These are phyloP conservation scores for Lucinisca nassula DNA, from an alignment of 2,888 invertebrate species.

Conservation along the genomic window DNA sequence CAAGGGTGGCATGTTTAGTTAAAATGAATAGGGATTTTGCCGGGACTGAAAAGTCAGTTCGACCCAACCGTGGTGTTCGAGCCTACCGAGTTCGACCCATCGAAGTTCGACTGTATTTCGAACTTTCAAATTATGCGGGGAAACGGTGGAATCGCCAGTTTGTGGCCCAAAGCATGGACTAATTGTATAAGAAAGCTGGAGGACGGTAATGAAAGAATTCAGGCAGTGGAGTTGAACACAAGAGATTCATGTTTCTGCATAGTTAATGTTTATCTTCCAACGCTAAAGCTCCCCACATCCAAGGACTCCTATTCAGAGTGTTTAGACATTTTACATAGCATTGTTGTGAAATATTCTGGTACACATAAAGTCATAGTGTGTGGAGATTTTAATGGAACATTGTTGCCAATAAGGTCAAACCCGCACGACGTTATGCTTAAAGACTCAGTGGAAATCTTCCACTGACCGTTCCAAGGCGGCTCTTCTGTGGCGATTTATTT, in stretches of 20 bases:
- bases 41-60: too few species aligned
- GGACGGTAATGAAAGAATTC: neutral
- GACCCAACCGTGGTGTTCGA: too few species aligned
- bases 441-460: too few species aligned
- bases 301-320: neutral
- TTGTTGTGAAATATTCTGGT: neutral
- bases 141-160: slow-evolving; percentile 6
- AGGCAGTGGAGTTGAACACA: neutral
- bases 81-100: too few species aligned
- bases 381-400: neutral
- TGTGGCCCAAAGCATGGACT: slow-evolving; percentile 3
- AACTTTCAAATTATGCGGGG: slow-evolving; percentile 1
- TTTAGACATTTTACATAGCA: neutral
- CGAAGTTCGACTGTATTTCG: too few species aligned
- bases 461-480: too few species aligned
- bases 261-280: slow-evolving; percentile 13
- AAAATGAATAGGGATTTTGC: too few species aligned
- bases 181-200: neutral
- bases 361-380: slow-evolving; percentile 1
- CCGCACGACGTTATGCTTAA: slow-evolving; percentile 5
- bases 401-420: neutral
- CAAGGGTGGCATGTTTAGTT: too few species aligned
- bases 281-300: neutral
- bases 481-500: too few species aligned
- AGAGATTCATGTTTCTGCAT: neutral